Evolutionary conservation across 2,113 vertebrate genomes (phyloP), one percentile per base, ranked within the genome.

Genomic region (Strigops habroptila): DNA sequence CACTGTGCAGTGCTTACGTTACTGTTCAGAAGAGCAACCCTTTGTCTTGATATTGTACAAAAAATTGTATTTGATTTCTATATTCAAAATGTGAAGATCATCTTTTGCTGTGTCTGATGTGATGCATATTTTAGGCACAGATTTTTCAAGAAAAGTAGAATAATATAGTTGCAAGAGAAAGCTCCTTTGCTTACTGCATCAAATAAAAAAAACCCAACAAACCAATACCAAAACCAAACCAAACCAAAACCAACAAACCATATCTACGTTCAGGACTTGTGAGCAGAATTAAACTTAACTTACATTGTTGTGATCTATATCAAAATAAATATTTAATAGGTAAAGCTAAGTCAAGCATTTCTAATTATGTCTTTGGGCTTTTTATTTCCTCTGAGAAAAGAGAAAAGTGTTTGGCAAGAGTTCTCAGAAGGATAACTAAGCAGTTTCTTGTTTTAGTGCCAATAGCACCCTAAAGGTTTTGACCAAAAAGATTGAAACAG

Each of bases 261-360:
- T 75, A 79, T 39, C 53, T 44, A 81, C 59, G 37, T 78, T 81
- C 46, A 87, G 39, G 51, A 64, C 30, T 83, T 78, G 35, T 30
- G n/a, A 33, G 21, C 69, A 57, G 60, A 57, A 62, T 78, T 27
- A 81, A 77, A 27, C 59, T 62, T 88, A 57, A 68, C 22, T 78
- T 52, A 88, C 8, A n/a, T 43, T 63, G 48, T 48, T 87, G 21
- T 71, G 69, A 48, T 62, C 35, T 65, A 18, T 74, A 63, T 55
- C 14, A 85, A 91, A 86, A 91, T 87, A 87, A 94, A 74, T 94
- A 91, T 81, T 89, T 91, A 81, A 84, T 77, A 82, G 68, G 35
- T 41, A 75, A 78, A 85, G 25, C 57, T 60, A 85, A 71, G n/a
- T 67, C 5, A 10, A 73, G 37, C 39, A 82, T 71, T 88, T 90